A percentile compares a stretch with the other conserved stretches of the same genome.
Evolutionary conservation across 2,113 vertebrate genomes (phyloP).

Genomic region (Gymnocephalus cernua): DNA sequence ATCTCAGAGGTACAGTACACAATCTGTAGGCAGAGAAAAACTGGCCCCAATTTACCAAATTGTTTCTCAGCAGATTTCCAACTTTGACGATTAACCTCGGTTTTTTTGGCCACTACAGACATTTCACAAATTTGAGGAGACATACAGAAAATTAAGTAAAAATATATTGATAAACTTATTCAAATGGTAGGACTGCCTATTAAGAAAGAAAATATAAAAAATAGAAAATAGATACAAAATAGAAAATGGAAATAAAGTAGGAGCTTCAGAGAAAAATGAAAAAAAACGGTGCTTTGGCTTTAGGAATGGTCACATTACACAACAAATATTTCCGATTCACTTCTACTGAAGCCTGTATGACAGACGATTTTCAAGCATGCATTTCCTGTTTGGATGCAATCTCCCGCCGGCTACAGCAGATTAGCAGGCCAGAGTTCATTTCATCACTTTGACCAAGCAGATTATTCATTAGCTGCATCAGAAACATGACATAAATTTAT

Average conservation of each 20-base stretch:
- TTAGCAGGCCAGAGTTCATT: not conserved
- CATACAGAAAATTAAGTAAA: not conserved
- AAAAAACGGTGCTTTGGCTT: not conserved
- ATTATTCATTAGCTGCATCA: not conserved
- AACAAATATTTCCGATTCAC: not conserved
- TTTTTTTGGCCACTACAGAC: not conserved
- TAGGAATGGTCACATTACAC: not conserved
- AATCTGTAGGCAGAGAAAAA: not conserved
- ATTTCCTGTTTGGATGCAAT: not conserved
- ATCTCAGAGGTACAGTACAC: not conserved
- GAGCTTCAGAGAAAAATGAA: not conserved
- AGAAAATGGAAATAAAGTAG: not conserved
- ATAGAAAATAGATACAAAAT: too few species aligned
- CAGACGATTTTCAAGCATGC: not conserved
- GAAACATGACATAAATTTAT: not conserved
- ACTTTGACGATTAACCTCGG: not conserved
- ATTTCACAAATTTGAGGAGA: not conserved
- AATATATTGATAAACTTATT: not conserved
- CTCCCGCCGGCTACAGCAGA: not conserved
- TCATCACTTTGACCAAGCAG: not conserved
- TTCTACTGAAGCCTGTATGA: not conserved
- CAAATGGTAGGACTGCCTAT: not conserved
- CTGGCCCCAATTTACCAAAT: not conserved
- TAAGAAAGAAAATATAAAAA: not conserved
- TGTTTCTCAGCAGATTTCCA: not conserved